These are phyloP conservation scores for Tetramorium parvispinum DNA, from an alignment of 1,140 invertebrate species.

Conservation along the genomic window DNA sequence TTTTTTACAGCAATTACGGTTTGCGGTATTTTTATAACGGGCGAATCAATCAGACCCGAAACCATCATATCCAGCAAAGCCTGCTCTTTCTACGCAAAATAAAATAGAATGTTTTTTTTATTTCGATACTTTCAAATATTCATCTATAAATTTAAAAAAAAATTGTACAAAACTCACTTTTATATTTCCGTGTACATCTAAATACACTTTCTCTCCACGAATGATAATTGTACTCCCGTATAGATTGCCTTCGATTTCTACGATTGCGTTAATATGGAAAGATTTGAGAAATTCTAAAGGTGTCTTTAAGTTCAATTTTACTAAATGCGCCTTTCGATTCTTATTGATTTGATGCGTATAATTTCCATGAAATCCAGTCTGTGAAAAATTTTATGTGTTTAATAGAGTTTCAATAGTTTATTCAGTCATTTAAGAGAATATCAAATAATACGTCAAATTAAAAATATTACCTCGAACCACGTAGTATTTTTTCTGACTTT, in stretches of 20 bases:
- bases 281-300: slow-evolving; percentile 85
- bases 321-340: slow-evolving; percentile 82
- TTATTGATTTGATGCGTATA: slow-evolving; percentile 85
- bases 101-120: neutral
- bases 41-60: slow-evolving; percentile 87
- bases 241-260: slow-evolving; percentile 86
- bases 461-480: slow-evolving; percentile 86
- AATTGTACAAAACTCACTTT: slow-evolving; percentile 80
- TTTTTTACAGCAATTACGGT: slow-evolving; percentile 88
- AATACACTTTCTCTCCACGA: slow-evolving; percentile 81
- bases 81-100: slow-evolving; percentile 85
- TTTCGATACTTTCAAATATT: neutral
- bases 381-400: slow-evolving; percentile 21
- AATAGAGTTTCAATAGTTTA: neutral
- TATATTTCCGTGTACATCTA: slow-evolving; percentile 84
- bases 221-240: slow-evolving; percentile 85
- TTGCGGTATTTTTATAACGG: slow-evolving; percentile 88
- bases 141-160: slow-evolving; percentile 2
- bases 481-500: slow-evolving; percentile 85
- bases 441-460: neutral
- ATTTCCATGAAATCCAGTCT: slow-evolving; percentile 84
- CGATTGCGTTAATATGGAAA: slow-evolving; percentile 82
- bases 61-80: slow-evolving; percentile 87
- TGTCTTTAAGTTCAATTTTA: slow-evolving; percentile 86
- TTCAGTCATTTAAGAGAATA: neutral